Evolutionary conservation across 53 echinoderm and acorn worm genomes (phyloP), one percentile per base, ranked within the genome.

Genomic region (Paracentrotus lividus): DNA sequence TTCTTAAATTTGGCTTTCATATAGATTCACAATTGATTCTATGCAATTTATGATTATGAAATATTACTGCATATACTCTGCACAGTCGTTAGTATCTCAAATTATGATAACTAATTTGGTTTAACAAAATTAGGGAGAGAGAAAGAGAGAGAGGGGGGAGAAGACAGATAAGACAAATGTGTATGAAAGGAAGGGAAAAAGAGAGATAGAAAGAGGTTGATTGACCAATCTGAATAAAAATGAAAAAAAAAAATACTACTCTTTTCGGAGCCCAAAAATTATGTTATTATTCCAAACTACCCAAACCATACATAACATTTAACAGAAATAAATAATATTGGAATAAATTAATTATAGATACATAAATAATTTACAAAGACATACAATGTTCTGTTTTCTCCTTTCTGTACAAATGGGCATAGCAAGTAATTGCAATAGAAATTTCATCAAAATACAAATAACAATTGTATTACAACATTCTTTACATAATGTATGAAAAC

Each of bases 331-430:
- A 81, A 81, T 81, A 81, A 81, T 47, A 45, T 26, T 47, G n/a
- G 81, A 81, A 81, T 81, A 81, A 81, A 81, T 81, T 81, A 81
- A 81, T 81, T 81, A 38, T 38, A 81, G 81, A 81, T 49, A 81
- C 45, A 81, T 81, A 18, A 23, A 81, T 10, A 10, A 81, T 81
- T 81, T 49, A 81, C 49, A 81, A 81, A 67, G 18, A 42, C 14
- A 42, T 42, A 42, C 0, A 76, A 36, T 21, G n/a, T 4, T 26
- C n/a, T 45, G 20, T 21, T 45, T 72, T 81, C 47, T 47, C 44
- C 8, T 45, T 81, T 8, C 4, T 27, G 81, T 72, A 81, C 43
- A 77, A 5, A 77, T 44, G 23, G 24, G 45, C 0, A 38, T 38
- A 72, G 14, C 33, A 33, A 10, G 5, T 3, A 2, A 36, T 5